Conservation (phyloP, 2,888 invertebrate genomes). For the Hoplodrina blanda region DNA sequence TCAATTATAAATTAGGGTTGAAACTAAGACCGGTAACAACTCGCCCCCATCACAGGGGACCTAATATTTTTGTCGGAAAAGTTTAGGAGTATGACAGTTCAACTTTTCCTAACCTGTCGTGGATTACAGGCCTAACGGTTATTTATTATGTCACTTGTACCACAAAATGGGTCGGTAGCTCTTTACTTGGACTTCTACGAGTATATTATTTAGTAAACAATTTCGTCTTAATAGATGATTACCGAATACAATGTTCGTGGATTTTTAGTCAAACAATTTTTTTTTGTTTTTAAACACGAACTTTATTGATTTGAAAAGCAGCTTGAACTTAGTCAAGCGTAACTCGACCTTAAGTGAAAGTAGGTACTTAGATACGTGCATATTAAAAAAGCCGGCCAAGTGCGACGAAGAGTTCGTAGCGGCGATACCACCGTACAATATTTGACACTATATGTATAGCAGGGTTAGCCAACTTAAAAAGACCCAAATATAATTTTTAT, state of each 20-base stretch:
- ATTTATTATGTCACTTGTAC: conserved; percentile 38
- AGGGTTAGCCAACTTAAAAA: too few species aligned
- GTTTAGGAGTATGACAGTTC: conserved; percentile 44
- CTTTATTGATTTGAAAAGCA: too few species aligned
- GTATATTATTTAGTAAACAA: conserved; percentile 13
- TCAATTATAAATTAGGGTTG: conserved; percentile 30
- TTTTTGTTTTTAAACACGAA: too few species aligned
- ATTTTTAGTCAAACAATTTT: background rate
- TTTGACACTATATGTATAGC: too few species aligned
- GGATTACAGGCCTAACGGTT: conserved; percentile 34
- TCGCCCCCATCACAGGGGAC: conserved; percentile 16
- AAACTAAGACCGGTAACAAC: background rate
- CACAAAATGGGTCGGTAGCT: conserved; percentile 2
- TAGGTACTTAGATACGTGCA: too few species aligned
- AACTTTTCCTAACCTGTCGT: conserved; percentile 48
- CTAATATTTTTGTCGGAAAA: conserved; percentile 43
- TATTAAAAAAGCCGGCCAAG: too few species aligned
- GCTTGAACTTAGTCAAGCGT: too few species aligned
- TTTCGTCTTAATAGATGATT: conserved; percentile 4
- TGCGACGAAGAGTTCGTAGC: too few species aligned
- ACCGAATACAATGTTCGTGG: background rate
- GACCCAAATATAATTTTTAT: too few species aligned
- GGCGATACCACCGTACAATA: too few species aligned
- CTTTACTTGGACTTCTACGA: conserved; percentile 11
- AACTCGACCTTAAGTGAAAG: too few species aligned